Evolutionary conservation across 1,140 invertebrate genomes (phyloP), one percentile per base, ranked within the genome.

Genomic region (Phymastichus coffea): DNA sequence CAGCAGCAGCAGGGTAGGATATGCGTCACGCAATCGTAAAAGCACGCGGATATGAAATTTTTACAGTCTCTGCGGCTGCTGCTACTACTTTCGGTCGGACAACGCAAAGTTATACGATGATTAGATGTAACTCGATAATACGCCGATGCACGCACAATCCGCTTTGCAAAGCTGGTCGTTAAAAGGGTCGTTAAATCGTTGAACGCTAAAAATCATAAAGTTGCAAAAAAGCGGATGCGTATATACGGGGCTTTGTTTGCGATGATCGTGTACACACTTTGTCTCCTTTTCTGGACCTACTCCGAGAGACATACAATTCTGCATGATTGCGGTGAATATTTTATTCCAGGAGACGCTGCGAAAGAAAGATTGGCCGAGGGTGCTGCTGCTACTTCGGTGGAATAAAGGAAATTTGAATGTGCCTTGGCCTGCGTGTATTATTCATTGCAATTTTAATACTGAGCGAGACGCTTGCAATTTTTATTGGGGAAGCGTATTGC

Each of bases 41-140:
- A n/a, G n/a, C n/a, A 68, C 67, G 57, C 69, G 65, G 77, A 78
- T 77, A 79, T 78, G 76, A 79, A 78, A 79, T 67, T 79, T 79
- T 79, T 77, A 77, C 74, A 76, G 72, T 77, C 66, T 62, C 53
- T 59, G 68, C 61, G 64, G 57, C 40, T 59, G 56, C 37, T 46
- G 63, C 60, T 38, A 4, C 12, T 8, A 3, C 26, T 43, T 22
- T 30, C 25, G 25, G 25, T 28, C 37, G 28, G 15, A 22, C 14
- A 51, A 51, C 9, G 46, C 58, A 57, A 76, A 71, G 72, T 78
- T 77, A n/a, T n/a, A 79, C 68, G 76, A 78, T 79, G 77, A 79
- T 79, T 79, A 79, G 76, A 78, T 78, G 75, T 78, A 78, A 77
- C 75, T 74, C 66, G 75, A 76, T 79, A 75, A 77, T 78, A 74